A percentile compares a stretch with the other conserved stretches of the same genome.
phyloP scores from a whole-genome alignment of 2,113 vertebrate species.

The Dicrurus megarhynchus region DNA sequence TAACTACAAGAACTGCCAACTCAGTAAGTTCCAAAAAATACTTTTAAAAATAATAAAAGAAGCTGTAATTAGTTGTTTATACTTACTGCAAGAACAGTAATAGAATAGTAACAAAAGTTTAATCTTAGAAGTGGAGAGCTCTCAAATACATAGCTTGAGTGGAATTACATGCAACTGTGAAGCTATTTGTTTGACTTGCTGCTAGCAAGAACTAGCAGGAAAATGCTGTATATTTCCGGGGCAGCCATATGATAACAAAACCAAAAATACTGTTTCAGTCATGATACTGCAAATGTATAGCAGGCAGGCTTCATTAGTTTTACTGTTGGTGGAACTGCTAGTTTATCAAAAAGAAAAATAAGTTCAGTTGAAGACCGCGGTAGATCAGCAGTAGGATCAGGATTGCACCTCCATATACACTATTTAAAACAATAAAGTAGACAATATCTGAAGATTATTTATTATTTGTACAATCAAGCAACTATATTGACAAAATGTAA shows the following conservation, averaged over 20 bases:
- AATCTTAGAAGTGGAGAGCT: neutral
- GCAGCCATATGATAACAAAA: neutral
- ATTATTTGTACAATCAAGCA: neutral
- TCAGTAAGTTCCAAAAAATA: constrained; percentile 83
- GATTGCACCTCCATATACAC: neutral
- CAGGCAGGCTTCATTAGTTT: neutral
- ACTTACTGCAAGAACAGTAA: neutral
- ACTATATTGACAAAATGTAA: neutral
- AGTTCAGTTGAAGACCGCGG: neutral
- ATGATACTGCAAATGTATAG: neutral
- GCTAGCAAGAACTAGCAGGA: neutral
- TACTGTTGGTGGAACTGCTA: neutral
- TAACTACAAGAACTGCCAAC: constrained; percentile 95
- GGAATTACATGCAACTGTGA: neutral
- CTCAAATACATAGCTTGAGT: neutral
- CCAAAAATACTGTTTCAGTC: neutral
- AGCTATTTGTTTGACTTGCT: neutral
- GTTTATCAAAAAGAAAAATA: neutral
- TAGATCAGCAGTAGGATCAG: neutral
- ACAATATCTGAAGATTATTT: neutral
- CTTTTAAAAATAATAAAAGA: neutral
- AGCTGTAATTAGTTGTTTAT: neutral
- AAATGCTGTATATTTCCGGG: neutral
- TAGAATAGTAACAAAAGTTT: neutral
- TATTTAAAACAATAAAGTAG: neutral